A percentile compares a stretch with the other conserved stretches of the same genome.
Evolutionary conservation across 2,113 vertebrate species (phyloP).

Genomic region (Phalacrocorax pelagicus): DNA sequence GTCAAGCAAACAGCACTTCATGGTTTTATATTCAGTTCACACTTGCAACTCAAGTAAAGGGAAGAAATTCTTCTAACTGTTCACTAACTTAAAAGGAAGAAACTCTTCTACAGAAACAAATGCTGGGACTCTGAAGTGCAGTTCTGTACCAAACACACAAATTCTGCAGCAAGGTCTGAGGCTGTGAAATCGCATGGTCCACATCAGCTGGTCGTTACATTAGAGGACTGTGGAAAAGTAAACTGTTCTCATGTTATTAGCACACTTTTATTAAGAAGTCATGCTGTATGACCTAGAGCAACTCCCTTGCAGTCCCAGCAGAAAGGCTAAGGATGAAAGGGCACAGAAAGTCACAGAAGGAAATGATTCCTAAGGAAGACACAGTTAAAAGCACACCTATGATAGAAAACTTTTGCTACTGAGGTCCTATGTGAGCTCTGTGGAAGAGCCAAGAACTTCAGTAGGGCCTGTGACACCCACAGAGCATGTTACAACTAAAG

Average conservation of each 20-base stretch:
- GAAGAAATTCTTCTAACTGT: conserved; percentile 5
- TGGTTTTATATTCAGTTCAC: conserved; percentile 21
- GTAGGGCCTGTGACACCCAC: not conserved
- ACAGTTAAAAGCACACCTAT: not conserved
- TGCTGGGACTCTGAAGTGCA: not conserved
- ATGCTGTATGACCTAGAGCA: not conserved
- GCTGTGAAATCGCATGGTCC: not conserved
- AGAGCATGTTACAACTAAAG: not conserved
- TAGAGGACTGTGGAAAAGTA: not conserved
- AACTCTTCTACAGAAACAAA: not conserved
- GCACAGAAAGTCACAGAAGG: not conserved
- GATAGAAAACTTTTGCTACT: not conserved
- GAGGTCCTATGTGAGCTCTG: not conserved
- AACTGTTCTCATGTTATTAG: not conserved
- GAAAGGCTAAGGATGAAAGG: not conserved
- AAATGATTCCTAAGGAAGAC: not conserved
- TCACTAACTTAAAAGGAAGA: conserved; percentile 19
- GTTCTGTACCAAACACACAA: not conserved
- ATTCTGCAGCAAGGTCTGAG: not conserved
- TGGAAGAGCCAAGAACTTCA: not conserved
- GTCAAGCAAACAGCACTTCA: not conserved
- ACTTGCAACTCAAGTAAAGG: not conserved
- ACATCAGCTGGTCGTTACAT: not conserved
- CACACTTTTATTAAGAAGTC: not conserved
- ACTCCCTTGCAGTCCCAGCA: not conserved